Percentiles rank a stretch among this genome's conserved stretches.
Conservation (phyloP, 2,113 vertebrate species). For the Pogona vitticeps region DNA sequence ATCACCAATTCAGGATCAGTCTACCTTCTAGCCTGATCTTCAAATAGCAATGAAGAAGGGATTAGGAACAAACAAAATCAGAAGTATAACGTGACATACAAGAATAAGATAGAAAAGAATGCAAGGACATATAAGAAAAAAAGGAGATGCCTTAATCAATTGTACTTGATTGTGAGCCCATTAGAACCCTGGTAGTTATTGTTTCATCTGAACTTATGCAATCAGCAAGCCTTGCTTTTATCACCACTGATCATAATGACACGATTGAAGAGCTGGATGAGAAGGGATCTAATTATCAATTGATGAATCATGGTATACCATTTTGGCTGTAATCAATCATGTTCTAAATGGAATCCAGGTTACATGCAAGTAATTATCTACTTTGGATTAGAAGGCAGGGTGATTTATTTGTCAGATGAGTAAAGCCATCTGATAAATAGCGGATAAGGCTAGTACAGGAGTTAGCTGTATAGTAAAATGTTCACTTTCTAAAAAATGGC, state of each 20-base stretch:
- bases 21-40: background rate
- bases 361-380: slow-evolving; percentile 57
- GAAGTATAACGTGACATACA: slow-evolving; percentile 36
- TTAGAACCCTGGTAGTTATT: slow-evolving; percentile 45
- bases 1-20: background rate
- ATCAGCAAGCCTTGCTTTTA: slow-evolving; percentile 53
- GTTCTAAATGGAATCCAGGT: slow-evolving; percentile 52
- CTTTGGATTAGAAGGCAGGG: slow-evolving; percentile 34
- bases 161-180: slow-evolving; percentile 54
- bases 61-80: slow-evolving; percentile 48
- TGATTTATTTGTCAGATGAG: slow-evolving; percentile 63
- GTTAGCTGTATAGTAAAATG: slow-evolving; percentile 40
- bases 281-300: slow-evolving; percentile 58
- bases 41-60: slow-evolving; percentile 41
- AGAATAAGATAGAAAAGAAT: slow-evolving; percentile 23
- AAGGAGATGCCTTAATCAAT: slow-evolving; percentile 33
- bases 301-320: slow-evolving; percentile 50
- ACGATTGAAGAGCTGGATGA: slow-evolving; percentile 34
- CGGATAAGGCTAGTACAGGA: slow-evolving; percentile 46
- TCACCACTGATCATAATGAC: slow-evolving; percentile 55
- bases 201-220: slow-evolving; percentile 50
- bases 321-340: slow-evolving; percentile 63
- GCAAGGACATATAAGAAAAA: slow-evolving; percentile 38
- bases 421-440: slow-evolving; percentile 36
- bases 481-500: slow-evolving; percentile 26